Base-by-base conservation (phyloP, 2,113 vertebrate genomes). In the Microcebus ravelobensis region DNA sequence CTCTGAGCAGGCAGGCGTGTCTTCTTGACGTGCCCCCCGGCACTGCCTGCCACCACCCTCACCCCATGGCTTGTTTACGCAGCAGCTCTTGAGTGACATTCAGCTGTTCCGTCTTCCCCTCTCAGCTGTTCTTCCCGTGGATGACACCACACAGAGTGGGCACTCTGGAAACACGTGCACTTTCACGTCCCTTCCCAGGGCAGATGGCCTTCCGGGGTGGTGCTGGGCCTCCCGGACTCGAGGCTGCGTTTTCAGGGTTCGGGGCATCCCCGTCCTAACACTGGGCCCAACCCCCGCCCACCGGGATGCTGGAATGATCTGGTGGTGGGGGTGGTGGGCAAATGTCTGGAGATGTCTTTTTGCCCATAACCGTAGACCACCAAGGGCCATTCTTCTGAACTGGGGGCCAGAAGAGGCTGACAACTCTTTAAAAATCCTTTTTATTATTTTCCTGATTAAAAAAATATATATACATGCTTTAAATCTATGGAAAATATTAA, bases 41-140 rank as follows among this genome's bases (percentile, higher is more conserved):
- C 87, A 85, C 90, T 97, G 94, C 96, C 95, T 87, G 52, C 94
- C 63, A 36, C 63, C 86, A 0, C 93, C 96, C 93, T 76, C 96
- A 92, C 91, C 80, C 80, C 17, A 6, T 15, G 73, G 87, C 94
- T 90, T 48, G 20, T 92, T 5, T 3, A 31, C 27, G 31, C 45
- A 29, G 21, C 95, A 61, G 88, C 83, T 96, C 88, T 95, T 91
- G 95, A 96, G 88, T 86, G 81, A 87, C 90, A 93, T 55, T 31
- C 79, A 73, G 74, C 95, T 31, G 34, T 81, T 67, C 29, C 34
- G 31, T 90, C 14, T n/a, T n/a, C 82, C 48, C 73, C 17, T 81
- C 39, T 73, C 31, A 8, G 50, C 63, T 65, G 0, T 96, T 87
- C 87, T 67, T 65, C 5, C 48, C 36, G 9, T 2, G 42, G 39